Percentiles rank a stretch among this genome's conserved stretches.
Conservation (phyloP, 2,113 vertebrate genomes). For the Galbula dea region DNA sequence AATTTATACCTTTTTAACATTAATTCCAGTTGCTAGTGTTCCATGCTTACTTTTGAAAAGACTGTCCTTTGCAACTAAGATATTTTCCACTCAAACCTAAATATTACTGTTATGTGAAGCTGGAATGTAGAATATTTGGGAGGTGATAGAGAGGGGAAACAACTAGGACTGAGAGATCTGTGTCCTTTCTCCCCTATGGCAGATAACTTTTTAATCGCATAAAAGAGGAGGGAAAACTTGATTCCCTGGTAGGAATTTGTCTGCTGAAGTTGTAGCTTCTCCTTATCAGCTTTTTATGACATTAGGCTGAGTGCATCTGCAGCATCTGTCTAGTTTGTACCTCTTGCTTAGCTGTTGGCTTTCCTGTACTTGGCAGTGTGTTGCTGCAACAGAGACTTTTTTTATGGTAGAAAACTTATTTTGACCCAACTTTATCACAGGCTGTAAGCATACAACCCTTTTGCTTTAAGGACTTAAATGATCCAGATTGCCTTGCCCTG, state of each 20-base stretch:
- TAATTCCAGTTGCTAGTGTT: background rate
- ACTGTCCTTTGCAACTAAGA: background rate
- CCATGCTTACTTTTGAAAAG: background rate
- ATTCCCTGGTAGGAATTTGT: background rate
- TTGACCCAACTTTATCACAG: background rate
- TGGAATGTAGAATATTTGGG: background rate
- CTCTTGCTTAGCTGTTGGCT: background rate
- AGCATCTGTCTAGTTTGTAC: background rate
- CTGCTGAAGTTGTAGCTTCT: background rate
- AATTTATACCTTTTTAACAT: background rate
- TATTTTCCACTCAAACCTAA: background rate
- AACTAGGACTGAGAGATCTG: background rate
- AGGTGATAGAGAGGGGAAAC: background rate
- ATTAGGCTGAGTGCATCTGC: background rate
- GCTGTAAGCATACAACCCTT: background rate
- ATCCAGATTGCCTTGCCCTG: background rate
- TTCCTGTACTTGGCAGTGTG: fast-evolving
- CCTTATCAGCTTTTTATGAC: background rate
- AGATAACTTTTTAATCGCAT: background rate
- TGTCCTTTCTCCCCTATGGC: background rate
- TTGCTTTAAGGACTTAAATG: background rate
- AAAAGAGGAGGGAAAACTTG: background rate
- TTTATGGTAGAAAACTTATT: background rate
- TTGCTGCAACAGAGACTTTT: background rate
- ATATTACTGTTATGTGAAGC: background rate